These are phyloP conservation scores for Lucinisca nassula DNA, from an alignment of 2,888 invertebrate genomes.

Conservation along the genomic window DNA sequence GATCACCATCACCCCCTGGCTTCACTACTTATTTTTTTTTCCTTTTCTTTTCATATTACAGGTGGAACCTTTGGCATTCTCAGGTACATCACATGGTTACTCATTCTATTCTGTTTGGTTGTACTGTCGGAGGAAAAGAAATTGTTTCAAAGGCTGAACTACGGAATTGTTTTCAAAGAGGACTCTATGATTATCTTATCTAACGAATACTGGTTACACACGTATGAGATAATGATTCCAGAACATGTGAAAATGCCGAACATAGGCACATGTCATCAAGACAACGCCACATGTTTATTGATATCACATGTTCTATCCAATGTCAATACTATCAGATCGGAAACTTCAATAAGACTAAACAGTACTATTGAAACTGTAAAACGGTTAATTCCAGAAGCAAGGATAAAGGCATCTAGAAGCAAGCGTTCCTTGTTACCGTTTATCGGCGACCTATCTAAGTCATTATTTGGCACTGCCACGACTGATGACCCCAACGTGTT, in stretches of 20 bases:
- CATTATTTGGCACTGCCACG: slow-evolving; percentile 4
- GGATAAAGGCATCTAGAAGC: neutral
- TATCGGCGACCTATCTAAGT: neutral
- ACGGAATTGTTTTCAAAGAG: neutral
- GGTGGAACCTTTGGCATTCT: neutral
- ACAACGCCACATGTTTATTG: neutral
- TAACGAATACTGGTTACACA: slow-evolving; percentile 17
- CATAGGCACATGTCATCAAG: slow-evolving; percentile 2
- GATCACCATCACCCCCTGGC: neutral
- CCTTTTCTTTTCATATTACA: neutral
- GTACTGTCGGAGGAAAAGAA: neutral
- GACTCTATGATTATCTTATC: neutral
- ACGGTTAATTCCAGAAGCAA: neutral
- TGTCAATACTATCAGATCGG: neutral
- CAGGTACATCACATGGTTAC: neutral
- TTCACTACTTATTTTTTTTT: slow-evolving; percentile 15
- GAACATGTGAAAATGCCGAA: neutral
- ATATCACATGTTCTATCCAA: neutral
- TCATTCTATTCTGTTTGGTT: neutral
- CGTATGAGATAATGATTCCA: slow-evolving; percentile 3
- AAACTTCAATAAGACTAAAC: slow-evolving; percentile 11
- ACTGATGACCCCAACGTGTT: neutral
- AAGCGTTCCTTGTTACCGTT: neutral
- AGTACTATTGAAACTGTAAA: neutral
- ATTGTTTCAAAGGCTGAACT: neutral